phyloP scores from a whole-genome alignment of 2,797 vertebrate species.

The Chaenodraco wilsoni region DNA sequence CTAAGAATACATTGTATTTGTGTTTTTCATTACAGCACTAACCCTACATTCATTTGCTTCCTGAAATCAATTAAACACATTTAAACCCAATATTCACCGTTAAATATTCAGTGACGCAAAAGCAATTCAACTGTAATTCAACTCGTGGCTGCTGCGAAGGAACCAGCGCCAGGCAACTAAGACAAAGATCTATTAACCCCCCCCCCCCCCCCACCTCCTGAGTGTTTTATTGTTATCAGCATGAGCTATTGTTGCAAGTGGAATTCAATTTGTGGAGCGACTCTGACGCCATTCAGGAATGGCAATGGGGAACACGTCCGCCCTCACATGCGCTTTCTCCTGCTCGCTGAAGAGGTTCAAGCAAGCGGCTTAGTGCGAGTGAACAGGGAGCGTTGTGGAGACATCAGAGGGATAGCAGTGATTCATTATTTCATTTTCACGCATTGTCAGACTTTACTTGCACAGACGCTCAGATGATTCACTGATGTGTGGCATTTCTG shows the following conservation, averaged over 20 bases:
- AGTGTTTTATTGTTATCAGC: constrained; percentile 49
- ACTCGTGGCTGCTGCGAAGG: constrained; percentile 8
- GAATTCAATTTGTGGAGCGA: constrained; percentile 51
- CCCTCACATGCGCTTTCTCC: not conserved
- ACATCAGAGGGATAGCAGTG: constrained; percentile 47
- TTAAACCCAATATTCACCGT: constrained; percentile 30
- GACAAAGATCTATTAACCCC: constrained; percentile 56
- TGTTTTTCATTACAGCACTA: no score
- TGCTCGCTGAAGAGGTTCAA: constrained; percentile 29
- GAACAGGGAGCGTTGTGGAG: constrained; percentile 40
- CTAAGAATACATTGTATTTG: no score
- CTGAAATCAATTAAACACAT: constrained; percentile 2
- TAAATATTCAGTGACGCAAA: constrained; percentile 47
- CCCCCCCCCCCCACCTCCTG: constrained; percentile 44
- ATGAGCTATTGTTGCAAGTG: constrained; percentile 40
- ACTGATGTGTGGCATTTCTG: constrained; percentile 51
- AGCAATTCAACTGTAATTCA: constrained; percentile 56
- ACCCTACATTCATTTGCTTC: no score
- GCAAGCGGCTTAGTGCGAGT: constrained; percentile 15
- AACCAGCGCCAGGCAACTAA: constrained; percentile 39
- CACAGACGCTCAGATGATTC: constrained; percentile 63
- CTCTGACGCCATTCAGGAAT: constrained; percentile 42
- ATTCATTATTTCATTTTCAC: constrained; percentile 66
- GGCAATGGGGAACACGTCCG: constrained; percentile 14
- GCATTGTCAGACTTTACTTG: constrained; percentile 52